Percentiles rank a stretch among this genome's conserved stretches.
These are phyloP conservation scores for Apistogramma diplotaenia DNA, from an alignment of 2,113 vertebrate species.

Conservation along the genomic window DNA sequence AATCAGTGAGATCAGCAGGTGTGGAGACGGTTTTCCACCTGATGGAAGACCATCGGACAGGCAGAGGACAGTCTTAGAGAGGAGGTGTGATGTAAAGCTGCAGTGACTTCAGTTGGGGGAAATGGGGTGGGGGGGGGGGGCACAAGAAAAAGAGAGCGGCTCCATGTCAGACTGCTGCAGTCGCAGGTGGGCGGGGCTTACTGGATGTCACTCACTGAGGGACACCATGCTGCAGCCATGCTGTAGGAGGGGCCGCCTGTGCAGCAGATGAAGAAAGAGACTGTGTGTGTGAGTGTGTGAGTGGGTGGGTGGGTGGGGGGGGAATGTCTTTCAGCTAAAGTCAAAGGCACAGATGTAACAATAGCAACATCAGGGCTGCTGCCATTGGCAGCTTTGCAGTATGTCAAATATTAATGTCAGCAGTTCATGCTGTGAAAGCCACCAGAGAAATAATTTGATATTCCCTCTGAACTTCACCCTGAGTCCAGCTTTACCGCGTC, in stretches of 20 bases:
- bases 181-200: constrained; percentile 61
- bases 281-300: not conserved
- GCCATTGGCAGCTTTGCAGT: constrained; percentile 33
- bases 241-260: constrained; percentile 52
- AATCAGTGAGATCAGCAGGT: not conserved
- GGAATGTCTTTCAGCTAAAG: constrained; percentile 19
- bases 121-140: not conserved
- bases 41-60: constrained; percentile 18
- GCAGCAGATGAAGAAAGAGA: constrained; percentile 34
- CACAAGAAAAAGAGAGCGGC: not conserved
- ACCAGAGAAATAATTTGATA: constrained; percentile 25
- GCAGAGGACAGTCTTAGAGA: constrained; percentile 35
- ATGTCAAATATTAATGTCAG: constrained; percentile 49
- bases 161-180: constrained; percentile 71
- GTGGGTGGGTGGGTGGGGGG: not conserved
- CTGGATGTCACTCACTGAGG: constrained; percentile 49
- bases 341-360: constrained; percentile 8
- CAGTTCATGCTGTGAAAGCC: not conserved
- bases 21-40: not conserved
- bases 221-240: constrained; percentile 62
- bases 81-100: constrained; percentile 58
- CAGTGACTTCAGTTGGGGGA: constrained; percentile 59
- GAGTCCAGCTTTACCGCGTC: constrained; percentile 8
- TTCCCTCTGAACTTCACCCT: constrained; percentile 10
- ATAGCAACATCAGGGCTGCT: constrained; percentile 14